Conservation (phyloP, 92 coral and sea anemone species). For the Umimayanthus kanabou region DNA sequence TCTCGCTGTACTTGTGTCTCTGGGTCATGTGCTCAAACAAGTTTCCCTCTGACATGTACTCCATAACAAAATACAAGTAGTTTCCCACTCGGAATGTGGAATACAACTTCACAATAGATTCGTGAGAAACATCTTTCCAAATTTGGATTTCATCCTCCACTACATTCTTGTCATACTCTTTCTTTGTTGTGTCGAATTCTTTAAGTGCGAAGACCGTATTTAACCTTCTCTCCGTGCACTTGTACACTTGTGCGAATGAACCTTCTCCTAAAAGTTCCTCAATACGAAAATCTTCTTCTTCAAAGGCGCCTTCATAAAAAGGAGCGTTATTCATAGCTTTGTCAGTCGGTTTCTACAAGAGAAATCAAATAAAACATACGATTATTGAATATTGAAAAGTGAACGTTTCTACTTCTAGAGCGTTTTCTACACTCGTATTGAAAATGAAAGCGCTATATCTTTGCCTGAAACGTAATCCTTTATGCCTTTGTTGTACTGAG, state of each 20-base stretch:
- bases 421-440: neutral
- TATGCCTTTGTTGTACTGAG: conserved; percentile 8
- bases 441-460: neutral
- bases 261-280: conserved; percentile 75
- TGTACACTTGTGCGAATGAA: conserved; percentile 76
- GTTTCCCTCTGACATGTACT: conserved; percentile 66
- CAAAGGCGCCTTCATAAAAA: conserved; percentile 17
- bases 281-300: conserved; percentile 59
- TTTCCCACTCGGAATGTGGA: conserved; percentile 55
- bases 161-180: conserved; percentile 49
- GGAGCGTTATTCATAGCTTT: conserved; percentile 14
- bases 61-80: conserved; percentile 75
- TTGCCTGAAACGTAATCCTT: neutral
- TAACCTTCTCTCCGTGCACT: conserved; percentile 61
- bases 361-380: neutral
- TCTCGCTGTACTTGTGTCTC: conserved; percentile 63
- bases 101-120: conserved; percentile 73
- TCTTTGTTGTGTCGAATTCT: conserved; percentile 51
- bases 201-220: conserved; percentile 65
- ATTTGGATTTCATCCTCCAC: conserved; percentile 72
- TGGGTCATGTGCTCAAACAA: conserved; percentile 72
- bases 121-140: conserved; percentile 79
- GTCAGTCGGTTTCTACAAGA: conserved; percentile 4
- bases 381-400: neutral
- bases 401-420: neutral